These are phyloP conservation scores for Molanna angustata DNA, from an alignment of 2,888 invertebrate genomes.

Conservation along the genomic window DNA sequence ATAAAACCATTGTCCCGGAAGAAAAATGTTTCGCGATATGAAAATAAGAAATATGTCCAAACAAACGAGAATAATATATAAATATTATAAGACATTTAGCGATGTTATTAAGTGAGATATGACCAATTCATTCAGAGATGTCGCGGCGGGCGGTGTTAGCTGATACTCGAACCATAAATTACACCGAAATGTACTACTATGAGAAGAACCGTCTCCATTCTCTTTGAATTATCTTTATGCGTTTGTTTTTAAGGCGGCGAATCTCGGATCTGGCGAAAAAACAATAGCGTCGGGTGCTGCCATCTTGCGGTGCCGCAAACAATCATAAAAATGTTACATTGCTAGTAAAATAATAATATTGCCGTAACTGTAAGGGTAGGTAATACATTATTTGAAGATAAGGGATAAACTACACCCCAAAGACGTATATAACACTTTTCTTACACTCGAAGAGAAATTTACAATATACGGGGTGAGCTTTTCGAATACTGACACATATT, in stretches of 20 bases:
- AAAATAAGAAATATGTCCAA: no score
- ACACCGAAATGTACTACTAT: slow-evolving; percentile 32
- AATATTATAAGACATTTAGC: no score
- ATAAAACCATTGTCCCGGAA: no score
- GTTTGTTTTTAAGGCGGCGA: slow-evolving; percentile 42
- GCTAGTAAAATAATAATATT: slow-evolving; percentile 54
- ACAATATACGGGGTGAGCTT: no score
- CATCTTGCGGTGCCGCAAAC: slow-evolving; percentile 30
- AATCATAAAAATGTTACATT: slow-evolving; percentile 61
- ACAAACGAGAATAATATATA: no score
- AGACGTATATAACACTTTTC: slow-evolving; percentile 40
- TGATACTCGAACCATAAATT: slow-evolving; percentile 36
- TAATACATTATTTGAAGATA: slow-evolving; percentile 54
- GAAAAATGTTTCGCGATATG: no score
- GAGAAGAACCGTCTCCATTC: no score
- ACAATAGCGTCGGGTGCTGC: slow-evolving; percentile 19
- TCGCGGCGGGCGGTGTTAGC: no score
- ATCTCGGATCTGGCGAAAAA: slow-evolving; percentile 27
- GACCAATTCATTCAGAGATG: no score
- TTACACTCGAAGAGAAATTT: no score
- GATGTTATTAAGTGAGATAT: no score
- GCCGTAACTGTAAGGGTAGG: slow-evolving; percentile 35
- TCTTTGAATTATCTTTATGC: slow-evolving; percentile 38
- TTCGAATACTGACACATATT: no score
- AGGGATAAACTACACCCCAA: slow-evolving; percentile 58